Evolutionary conservation across 2,797 vertebrate species (phyloP).

Genomic region (Avahi laniger): DNA sequence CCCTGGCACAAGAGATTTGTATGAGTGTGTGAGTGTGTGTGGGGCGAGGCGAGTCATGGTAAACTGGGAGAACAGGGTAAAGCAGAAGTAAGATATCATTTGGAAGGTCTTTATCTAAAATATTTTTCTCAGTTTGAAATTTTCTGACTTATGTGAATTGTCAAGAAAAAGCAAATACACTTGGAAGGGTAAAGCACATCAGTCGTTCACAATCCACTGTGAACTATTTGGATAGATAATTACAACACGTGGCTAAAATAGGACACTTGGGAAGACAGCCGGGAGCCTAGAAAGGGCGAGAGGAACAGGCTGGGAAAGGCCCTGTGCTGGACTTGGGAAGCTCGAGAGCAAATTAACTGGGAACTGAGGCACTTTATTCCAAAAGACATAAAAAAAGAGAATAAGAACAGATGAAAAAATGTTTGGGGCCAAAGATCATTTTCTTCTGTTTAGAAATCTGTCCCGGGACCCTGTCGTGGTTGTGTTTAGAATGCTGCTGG

Average conservation of each 20-base stretch:
- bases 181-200: background rate
- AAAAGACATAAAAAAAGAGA: background rate
- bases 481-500: background rate
- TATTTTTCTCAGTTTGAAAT: background rate
- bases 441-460: background rate
- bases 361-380: background rate
- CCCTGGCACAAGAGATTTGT: background rate
- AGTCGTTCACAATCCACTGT: background rate
- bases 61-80: background rate
- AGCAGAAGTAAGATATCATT: background rate
- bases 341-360: background rate
- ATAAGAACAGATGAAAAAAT: background rate
- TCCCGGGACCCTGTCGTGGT: background rate
- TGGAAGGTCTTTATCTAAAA: background rate
- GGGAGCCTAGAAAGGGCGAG: background rate
- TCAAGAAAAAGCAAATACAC: background rate
- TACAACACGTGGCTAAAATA: background rate
- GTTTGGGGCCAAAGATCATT: background rate
- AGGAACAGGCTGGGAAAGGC: background rate
- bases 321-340: background rate
- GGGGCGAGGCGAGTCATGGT: no score
- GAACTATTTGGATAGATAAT: background rate
- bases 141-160: background rate
- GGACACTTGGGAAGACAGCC: background rate
- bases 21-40: background rate